phyloP scores from a whole-genome alignment of 2,797 vertebrate species.

The Coregonus suidteri region DNA sequence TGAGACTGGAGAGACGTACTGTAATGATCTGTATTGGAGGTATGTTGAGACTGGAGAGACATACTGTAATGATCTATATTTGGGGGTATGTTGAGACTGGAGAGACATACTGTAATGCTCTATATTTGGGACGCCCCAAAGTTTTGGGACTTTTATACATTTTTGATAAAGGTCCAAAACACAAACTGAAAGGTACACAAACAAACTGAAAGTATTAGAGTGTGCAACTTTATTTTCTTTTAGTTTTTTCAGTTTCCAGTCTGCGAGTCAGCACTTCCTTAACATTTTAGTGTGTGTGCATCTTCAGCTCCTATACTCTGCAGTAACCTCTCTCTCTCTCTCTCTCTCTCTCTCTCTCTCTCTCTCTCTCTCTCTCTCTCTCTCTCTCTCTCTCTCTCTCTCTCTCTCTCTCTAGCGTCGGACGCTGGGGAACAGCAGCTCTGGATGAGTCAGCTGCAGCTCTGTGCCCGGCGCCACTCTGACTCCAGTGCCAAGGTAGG shows the following conservation, averaged over 20 bases:
- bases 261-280: not conserved
- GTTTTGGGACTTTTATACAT: not conserved
- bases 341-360: not conserved
- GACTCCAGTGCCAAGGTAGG: slow-evolving; percentile 78
- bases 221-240: not conserved
- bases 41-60: not conserved
- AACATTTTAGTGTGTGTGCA: too few relatives aligned
- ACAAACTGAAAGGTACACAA: not conserved
- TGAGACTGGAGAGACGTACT: too few relatives aligned
- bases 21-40: too few relatives aligned
- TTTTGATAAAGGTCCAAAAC: not conserved
- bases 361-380: too few relatives aligned
- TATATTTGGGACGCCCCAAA: not conserved
- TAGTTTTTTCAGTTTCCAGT: not conserved
- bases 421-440: slow-evolving; percentile 86
- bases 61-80: too few relatives aligned
- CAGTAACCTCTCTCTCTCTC: not conserved
- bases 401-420: slow-evolving; percentile 68
- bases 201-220: not conserved
- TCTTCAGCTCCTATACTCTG: too few relatives aligned
- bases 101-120: not conserved
- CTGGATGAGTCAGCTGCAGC: slow-evolving; percentile 91
- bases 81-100: not conserved
- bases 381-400: too few relatives aligned
- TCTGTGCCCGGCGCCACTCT: slow-evolving; percentile 86